Percentiles rank a stretch among this genome's conserved stretches.
Evolutionary conservation across 2,113 vertebrate species (phyloP).

Genomic region (Chelonoidis abingdonii): DNA sequence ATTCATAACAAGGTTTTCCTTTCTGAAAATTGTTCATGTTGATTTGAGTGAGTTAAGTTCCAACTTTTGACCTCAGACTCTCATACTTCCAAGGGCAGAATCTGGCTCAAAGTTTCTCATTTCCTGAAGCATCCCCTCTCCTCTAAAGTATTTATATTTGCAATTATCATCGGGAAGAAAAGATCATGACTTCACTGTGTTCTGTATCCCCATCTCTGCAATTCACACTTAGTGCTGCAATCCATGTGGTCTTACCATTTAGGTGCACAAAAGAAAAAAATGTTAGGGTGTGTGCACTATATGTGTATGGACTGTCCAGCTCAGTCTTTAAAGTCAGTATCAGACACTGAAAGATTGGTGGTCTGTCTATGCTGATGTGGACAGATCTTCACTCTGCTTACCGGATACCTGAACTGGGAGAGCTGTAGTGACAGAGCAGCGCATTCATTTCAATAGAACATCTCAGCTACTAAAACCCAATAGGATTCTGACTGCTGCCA

Average conservation of each 20-base stretch:
- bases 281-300: background rate
- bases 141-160: accelerated
- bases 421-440: background rate
- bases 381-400: background rate
- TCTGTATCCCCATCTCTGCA: background rate
- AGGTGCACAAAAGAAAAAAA: background rate
- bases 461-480: background rate
- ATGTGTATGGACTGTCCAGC: background rate
- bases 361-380: accelerated
- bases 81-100: background rate
- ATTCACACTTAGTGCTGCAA: background rate
- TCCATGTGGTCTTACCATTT: accelerated
- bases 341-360: background rate
- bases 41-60: accelerated
- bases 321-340: background rate
- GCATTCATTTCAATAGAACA: background rate
- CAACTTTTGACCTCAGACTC: background rate
- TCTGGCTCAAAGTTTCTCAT: background rate
- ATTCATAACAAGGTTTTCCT: background rate
- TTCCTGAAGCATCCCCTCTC: background rate
- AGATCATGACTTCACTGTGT: background rate
- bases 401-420: background rate
- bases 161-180: background rate
- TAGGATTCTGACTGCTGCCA: constrained; percentile 26
- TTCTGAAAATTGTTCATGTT: background rate